phyloP scores from a whole-genome alignment of 2,113 vertebrate species.

The Vidua macroura region DNA sequence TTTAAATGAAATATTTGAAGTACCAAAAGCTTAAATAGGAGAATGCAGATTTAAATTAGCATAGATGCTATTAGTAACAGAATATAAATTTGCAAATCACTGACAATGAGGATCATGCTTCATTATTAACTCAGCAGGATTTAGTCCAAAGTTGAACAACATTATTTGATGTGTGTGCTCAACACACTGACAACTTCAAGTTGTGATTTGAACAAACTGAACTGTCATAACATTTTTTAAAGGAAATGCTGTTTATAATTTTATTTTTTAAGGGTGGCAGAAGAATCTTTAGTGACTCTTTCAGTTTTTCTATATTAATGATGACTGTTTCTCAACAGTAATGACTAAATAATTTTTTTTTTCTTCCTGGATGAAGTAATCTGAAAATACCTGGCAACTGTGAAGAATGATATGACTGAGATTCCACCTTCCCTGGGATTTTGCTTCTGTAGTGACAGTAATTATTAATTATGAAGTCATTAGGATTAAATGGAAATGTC shows the following conservation, averaged over 20 bases:
- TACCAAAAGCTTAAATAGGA: neutral
- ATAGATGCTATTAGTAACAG: neutral
- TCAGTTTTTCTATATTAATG: neutral
- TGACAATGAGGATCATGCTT: neutral
- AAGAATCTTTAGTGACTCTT: neutral
- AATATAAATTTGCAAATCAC: neutral
- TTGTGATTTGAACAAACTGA: neutral
- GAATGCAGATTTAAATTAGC: neutral
- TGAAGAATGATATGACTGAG: neutral
- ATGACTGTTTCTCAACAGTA: neutral
- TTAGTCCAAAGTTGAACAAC: neutral
- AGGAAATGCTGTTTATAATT: neutral
- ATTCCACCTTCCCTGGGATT: constrained; percentile 6
- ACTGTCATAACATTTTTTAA: neutral
- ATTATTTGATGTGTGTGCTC: neutral
- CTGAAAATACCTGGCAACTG: neutral
- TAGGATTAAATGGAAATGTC: constrained; percentile 35
- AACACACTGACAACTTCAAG: neutral
- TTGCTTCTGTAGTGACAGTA: constrained; percentile 26
- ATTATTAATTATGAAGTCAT: constrained; percentile 51
- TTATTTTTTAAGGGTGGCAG: neutral
- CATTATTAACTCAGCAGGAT: neutral
- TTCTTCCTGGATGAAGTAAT: neutral
- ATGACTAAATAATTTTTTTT: neutral
- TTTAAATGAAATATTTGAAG: constrained; percentile 3